Percentiles rank a stretch among this genome's conserved stretches.
Conservation (phyloP, 1,140 invertebrate species). For the Dreissena polymorpha region DNA sequence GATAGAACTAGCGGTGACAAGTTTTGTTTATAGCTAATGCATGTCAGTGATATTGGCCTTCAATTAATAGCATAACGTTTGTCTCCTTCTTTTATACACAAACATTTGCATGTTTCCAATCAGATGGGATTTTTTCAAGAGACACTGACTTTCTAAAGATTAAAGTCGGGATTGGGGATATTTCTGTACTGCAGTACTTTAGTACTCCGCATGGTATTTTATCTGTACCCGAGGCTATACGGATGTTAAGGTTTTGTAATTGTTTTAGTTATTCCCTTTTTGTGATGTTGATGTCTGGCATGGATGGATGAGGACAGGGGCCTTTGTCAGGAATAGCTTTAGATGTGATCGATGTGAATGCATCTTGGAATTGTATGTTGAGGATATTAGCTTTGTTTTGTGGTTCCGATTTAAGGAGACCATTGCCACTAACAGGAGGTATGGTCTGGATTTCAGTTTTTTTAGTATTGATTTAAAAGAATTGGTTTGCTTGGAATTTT, state of each 20-base stretch:
- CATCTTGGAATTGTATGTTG: no score
- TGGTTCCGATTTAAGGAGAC: no score
- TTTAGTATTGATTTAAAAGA: no score
- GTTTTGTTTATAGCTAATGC: slow-evolving; percentile 62
- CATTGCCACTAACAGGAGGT: no score
- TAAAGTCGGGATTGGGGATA: slow-evolving; percentile 3
- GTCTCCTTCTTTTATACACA: slow-evolving; percentile 55
- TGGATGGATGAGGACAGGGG: slow-evolving; percentile 14
- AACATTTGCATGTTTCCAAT: slow-evolving; percentile 59
- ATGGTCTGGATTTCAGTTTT: no score
- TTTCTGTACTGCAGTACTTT: slow-evolving; percentile 1
- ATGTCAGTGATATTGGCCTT: slow-evolving; percentile 58
- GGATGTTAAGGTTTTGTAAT: slow-evolving; percentile 6
- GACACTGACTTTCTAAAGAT: slow-evolving; percentile 33
- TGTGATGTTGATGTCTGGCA: slow-evolving; percentile 22
- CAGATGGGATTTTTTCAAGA: slow-evolving; percentile 31
- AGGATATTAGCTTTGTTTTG: no score
- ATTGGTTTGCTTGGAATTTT: no score
- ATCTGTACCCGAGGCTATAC: slow-evolving; percentile 45
- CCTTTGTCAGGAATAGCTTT: neutral
- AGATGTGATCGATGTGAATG: no score
- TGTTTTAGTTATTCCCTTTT: slow-evolving; percentile 16
- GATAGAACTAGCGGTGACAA: slow-evolving; percentile 52
- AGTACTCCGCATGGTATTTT: neutral
- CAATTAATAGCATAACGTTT: slow-evolving; percentile 56